A percentile compares a stretch with the other conserved stretches of the same genome.
Conservation (phyloP, 2,113 vertebrate genomes). For the Ranitomeya imitator region DNA sequence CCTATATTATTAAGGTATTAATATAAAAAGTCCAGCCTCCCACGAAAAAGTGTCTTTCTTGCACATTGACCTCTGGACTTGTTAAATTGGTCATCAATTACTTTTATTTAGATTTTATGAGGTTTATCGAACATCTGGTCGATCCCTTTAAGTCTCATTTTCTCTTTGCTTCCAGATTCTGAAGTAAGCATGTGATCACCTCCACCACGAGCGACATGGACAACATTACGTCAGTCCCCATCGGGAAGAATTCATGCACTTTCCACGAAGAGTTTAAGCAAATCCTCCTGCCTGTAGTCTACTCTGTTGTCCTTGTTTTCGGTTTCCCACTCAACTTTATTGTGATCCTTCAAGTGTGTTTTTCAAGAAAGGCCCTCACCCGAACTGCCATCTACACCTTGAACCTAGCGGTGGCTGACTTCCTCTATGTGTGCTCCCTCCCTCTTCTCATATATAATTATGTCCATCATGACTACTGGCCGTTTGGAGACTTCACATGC, state of each 20-base stretch:
- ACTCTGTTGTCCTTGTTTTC: constrained; percentile 80
- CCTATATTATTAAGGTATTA: too few species aligned
- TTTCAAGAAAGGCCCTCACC: constrained; percentile 74
- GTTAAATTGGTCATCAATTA: background rate
- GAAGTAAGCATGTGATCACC: constrained; percentile 36
- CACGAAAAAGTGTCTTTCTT: background rate
- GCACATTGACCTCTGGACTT: background rate
- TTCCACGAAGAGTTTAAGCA: constrained; percentile 92
- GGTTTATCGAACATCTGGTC: background rate
- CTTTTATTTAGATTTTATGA: background rate
- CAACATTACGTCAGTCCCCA: constrained; percentile 7
- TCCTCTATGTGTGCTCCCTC: constrained; percentile 92
- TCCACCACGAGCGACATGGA: constrained; percentile 34
- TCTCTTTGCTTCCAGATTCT: constrained; percentile 14
- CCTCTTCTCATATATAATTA: constrained; percentile 97
- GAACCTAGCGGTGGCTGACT: constrained; percentile 88
- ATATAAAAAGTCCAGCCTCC: too few species aligned
- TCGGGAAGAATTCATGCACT: constrained; percentile 74
- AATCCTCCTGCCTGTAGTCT: constrained; percentile 84
- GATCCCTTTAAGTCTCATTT: background rate
- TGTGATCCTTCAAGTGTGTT: constrained; percentile 87
- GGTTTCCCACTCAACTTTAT: constrained; percentile 84
- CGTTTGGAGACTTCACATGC: constrained; percentile 89
- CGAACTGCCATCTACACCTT: constrained; percentile 88
- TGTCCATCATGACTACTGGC: constrained; percentile 90